Conservation (phyloP, 2,113 vertebrate species). For the Oriolus oriolus region DNA sequence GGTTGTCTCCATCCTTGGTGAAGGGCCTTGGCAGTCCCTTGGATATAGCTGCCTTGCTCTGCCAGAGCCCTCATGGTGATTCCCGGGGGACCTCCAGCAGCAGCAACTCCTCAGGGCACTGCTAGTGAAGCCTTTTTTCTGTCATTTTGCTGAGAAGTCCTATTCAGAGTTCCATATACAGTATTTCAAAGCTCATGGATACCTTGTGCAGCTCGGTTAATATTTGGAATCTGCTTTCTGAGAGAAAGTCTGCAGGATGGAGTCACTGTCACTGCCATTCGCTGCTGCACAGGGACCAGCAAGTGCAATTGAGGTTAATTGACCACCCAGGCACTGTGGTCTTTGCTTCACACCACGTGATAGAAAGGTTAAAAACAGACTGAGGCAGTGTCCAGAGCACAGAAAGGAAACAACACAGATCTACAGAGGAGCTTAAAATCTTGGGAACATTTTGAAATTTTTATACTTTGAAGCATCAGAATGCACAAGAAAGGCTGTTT, state of each 20-base stretch:
- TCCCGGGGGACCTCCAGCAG: not conserved
- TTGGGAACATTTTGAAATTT: not conserved
- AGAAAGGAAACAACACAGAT: not conserved
- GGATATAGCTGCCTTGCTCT: not conserved
- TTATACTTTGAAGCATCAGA: not conserved
- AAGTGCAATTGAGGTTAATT: not conserved
- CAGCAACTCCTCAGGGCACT: not conserved
- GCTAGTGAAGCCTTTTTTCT: not conserved
- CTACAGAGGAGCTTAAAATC: not conserved
- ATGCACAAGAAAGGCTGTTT: not conserved
- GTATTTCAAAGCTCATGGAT: not conserved
- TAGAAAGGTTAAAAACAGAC: not conserved
- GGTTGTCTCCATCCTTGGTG: not conserved
- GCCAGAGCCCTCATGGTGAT: not conserved
- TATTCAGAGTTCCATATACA: not conserved
- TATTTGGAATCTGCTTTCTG: not conserved
- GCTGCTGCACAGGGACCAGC: not conserved
- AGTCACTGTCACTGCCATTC: not conserved
- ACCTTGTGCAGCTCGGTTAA: not conserved
- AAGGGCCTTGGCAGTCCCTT: not conserved
- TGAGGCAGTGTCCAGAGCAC: not conserved
- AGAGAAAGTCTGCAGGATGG: not conserved
- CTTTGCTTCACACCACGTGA: not conserved
- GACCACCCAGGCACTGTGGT: not conserved
- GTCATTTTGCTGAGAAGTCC: not conserved